Base-by-base conservation (phyloP, 2,113 vertebrate species). In the Tringa solitaria region DNA sequence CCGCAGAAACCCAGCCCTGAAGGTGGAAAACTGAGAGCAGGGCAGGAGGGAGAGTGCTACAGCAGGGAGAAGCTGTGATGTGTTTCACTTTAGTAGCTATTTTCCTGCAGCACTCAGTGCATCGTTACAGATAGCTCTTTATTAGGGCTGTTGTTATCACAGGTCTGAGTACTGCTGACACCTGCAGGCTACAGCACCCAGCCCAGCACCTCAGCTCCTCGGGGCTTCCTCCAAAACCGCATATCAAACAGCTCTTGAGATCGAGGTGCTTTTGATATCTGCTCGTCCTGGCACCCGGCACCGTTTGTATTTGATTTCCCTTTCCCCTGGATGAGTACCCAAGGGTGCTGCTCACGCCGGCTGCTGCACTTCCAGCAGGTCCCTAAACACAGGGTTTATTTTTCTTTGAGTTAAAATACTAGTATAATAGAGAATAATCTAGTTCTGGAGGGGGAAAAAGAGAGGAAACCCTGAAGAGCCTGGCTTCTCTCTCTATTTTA, bases 271-370 rank as follows among this genome's bases (percentile, higher is more conserved):
- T 77, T 56, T 7, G 23, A 4, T 13, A 65, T 14, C 39, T 10
- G 30, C 72, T 60, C 17, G 8, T 37, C 28, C 27, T 13, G n/a
- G 32, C n/a, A 10, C 41, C 35, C 9, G 0, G 16, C 32, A 4
- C 14, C 0, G 0, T 15, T 68, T 35, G 3, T 35, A 6, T 75
- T 51, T 48, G 2, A 75, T 54, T 84, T 28, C 43, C 30, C 63
- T 75, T 77, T 65, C 13, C 35, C 51, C 63, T 67, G 72, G 35
- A 33, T 3, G 72, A 91, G 76, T 37, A 64, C 60, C 20, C 6
- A 0, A 11, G 77, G 82, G 54, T n/a, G 45, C 67, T 48, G 60
- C 30, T 70, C 6, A 1, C 1, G 3, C 6, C 8, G 30, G 54
- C 50, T 14, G 1, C 43, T 0, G 2, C 1, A 2, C 46, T 74